Conservation (phyloP, 2,888 invertebrate species). For the Sipunculus nudus region DNA sequence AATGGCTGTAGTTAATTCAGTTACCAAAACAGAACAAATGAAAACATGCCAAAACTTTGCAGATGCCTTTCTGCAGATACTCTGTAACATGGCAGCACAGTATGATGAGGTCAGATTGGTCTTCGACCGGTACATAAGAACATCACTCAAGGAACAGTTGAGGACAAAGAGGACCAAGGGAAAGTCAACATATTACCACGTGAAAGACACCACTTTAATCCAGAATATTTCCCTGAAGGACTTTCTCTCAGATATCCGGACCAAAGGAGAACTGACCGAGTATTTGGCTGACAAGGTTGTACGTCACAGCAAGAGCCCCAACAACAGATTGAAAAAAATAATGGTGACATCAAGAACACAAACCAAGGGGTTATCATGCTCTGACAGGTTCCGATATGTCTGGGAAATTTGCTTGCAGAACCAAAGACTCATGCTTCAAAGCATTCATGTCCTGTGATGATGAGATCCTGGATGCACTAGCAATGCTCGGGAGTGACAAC, state of each 20-base stretch:
- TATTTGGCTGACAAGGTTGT: slow-evolving; percentile 21
- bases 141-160: slow-evolving; percentile 22
- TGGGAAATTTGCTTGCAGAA: no score
- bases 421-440: no score
- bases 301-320: slow-evolving; percentile 18
- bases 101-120: slow-evolving; percentile 28
- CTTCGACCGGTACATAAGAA: slow-evolving; percentile 24
- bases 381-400: slow-evolving; percentile 20
- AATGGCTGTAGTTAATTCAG: slow-evolving; percentile 22
- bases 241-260: slow-evolving; percentile 23
- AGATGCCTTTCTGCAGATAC: slow-evolving; percentile 16
- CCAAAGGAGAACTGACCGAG: slow-evolving; percentile 24
- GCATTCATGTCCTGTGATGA: no score
- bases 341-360: slow-evolving; percentile 25
- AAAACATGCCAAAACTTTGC: slow-evolving; percentile 24
- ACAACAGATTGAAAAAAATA: slow-evolving; percentile 22
- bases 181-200: slow-evolving; percentile 29
- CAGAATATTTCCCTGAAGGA: slow-evolving; percentile 29
- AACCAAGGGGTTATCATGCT: slow-evolving; percentile 20
- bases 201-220: slow-evolving; percentile 24
- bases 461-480: no score
- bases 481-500: no score
- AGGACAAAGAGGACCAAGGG: slow-evolving; percentile 24
- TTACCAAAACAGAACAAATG: slow-evolving; percentile 20
- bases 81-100: slow-evolving; percentile 18